A percentile compares a stretch with the other conserved stretches of the same genome.
phyloP scores from a whole-genome alignment of 2,113 vertebrate genomes.

The Paratilapia polleni region DNA sequence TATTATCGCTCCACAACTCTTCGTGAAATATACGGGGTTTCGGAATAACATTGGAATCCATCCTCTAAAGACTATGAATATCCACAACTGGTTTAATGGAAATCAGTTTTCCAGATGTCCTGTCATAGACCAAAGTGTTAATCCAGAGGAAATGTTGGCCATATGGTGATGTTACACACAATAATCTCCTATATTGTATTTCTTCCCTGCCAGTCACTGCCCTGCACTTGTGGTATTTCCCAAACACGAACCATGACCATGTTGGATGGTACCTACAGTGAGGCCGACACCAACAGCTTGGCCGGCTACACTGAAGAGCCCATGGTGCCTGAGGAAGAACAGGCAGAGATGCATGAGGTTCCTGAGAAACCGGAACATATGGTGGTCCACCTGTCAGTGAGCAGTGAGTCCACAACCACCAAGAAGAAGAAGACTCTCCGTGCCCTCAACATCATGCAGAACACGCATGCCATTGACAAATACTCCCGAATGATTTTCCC shows the following conservation, averaged over 20 bases:
- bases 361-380: constrained; percentile 88
- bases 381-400: constrained; percentile 89
- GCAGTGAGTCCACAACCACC: constrained; percentile 83
- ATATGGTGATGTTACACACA: neutral
- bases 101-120: neutral
- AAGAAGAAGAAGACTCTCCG: constrained; percentile 90
- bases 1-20: no score
- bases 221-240: constrained; percentile 89
- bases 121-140: neutral
- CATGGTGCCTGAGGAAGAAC: constrained; percentile 82
- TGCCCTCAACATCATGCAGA: constrained; percentile 88
- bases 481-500: constrained; percentile 96
- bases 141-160: neutral
- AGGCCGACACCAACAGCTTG: constrained; percentile 92
- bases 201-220: constrained; percentile 76
- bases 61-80: no score
- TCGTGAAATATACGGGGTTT: no score
- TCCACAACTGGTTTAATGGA: no score
- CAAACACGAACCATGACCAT: constrained; percentile 88
- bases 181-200: neutral
- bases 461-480: constrained; percentile 94
- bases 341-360: constrained; percentile 80
- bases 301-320: constrained; percentile 89
- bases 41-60: no score
- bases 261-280: constrained; percentile 91